A percentile compares a stretch with the other conserved stretches of the same genome.
These are phyloP conservation scores for Anas platyrhynchos DNA, from an alignment of 2,113 vertebrate species.

Conservation along the genomic window DNA sequence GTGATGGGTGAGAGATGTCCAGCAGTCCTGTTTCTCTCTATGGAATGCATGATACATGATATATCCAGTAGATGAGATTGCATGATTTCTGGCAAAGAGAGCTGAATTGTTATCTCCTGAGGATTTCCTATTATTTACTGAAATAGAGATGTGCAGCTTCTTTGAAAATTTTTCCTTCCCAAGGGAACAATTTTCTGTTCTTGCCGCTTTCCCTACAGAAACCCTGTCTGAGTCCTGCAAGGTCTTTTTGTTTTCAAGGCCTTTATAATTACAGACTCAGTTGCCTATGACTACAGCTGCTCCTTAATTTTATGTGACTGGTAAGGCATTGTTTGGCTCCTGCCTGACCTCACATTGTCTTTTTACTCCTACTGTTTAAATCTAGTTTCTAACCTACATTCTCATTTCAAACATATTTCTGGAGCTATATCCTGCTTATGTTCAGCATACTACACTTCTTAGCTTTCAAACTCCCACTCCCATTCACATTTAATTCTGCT, in stretches of 20 bases:
- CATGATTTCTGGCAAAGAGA: neutral
- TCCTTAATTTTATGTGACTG: conserved; percentile 11
- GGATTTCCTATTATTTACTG: neutral
- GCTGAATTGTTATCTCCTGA: neutral
- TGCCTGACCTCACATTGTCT: neutral
- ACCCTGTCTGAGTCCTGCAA: neutral
- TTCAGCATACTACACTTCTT: neutral
- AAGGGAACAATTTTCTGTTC: neutral
- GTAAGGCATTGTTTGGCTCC: neutral
- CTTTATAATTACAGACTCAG: neutral
- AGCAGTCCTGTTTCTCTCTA: neutral
- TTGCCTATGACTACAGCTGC: neutral
- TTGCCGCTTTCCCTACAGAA: neutral
- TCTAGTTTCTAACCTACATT: neutral
- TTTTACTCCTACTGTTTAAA: neutral
- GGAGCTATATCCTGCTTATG: neutral
- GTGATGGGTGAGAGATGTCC: neutral
- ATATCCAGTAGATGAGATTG: neutral
- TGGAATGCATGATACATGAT: neutral
- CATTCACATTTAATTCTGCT: neutral
- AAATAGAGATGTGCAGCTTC: neutral
- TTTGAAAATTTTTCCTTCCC: neutral
- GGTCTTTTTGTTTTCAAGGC: neutral
- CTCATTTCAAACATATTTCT: conserved; percentile 39
- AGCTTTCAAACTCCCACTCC: neutral